Base-by-base conservation (phyloP, 2,888 invertebrate genomes). In the Caenorhabditis drosophilae region DNA sequence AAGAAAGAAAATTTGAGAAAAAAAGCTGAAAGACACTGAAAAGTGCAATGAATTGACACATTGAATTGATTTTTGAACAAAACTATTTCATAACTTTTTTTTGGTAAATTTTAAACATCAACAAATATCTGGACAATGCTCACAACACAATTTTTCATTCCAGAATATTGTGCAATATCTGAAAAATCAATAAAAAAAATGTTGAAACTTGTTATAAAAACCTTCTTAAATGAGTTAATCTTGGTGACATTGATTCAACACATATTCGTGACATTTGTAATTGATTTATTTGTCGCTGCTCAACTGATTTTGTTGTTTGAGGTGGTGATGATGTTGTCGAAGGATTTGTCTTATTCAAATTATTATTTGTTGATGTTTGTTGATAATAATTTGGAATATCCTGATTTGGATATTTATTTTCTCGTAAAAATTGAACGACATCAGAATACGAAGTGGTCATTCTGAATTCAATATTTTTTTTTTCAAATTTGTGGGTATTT, bases 121-220 rank as follows among this genome's bases (percentile, higher is more conserved):
- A 66, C 81, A 81, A 40, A 81, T 63, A 23, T 77, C 78, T 15
- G 68, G 67, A 58, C 81, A 81, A 51, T 81, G 79, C 15, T 77
- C 62, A 53, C 81, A 81, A 55, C 81, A 81, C 23, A 81, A 70
- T 49, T 82, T 80, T 38, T 78, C 78, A 57, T 81, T 81, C 81
- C 81, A 81, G 75, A 81, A 81, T 45, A 81, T 79, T 9, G 80
- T 82, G 59, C 81, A 81, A 45, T 81, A 79, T 41, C 69, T 69
- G 54, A 44, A 56, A 31, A 36, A 2, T 15, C n/a, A 16, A 3
- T 4, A 31, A 31, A 31, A 15, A 4, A 47, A 4, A 27, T 16
- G 47, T 15, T 27, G 7, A 47, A 4, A 26, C 18, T 44, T 26
- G 7, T 9, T 12, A 41, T 41, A 41, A n/a, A 23, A 34, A 72